Conservation (phyloP, 1,140 invertebrate species). For the Cherax destructor region DNA sequence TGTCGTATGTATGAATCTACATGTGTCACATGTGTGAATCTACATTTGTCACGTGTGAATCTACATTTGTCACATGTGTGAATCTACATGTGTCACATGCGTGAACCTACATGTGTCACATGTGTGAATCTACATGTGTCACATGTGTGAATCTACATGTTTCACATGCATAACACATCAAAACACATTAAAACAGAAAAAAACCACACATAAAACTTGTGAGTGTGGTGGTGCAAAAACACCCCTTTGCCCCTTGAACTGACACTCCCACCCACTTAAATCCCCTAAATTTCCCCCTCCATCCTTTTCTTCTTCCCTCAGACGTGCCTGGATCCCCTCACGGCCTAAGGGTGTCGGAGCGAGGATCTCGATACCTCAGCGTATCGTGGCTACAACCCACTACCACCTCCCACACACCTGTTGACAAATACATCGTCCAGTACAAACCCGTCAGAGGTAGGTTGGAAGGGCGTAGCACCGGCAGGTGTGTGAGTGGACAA, state of each 20-base stretch:
- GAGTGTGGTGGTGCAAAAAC: neutral
- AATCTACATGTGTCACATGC: too few relatives aligned
- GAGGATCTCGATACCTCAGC: conserved; percentile 39
- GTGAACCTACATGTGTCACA: too few relatives aligned
- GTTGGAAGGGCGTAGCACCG: neutral
- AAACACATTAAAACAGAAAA: too few relatives aligned
- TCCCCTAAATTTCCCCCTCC: neutral
- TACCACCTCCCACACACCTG: conserved; percentile 43
- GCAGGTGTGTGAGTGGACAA: neutral
- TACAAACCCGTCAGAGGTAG: conserved; percentile 37
- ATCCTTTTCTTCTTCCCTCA: neutral
- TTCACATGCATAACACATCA: too few relatives aligned
- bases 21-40: too few relatives aligned
- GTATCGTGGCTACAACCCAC: conserved; percentile 47
- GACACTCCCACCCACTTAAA: neutral
- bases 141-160: too few relatives aligned
- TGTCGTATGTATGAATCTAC: too few relatives aligned
- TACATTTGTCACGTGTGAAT: too few relatives aligned
- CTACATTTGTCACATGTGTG: too few relatives aligned
- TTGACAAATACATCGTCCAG: conserved; percentile 49
- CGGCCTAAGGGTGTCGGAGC: conserved; percentile 40
- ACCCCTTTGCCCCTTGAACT: neutral
- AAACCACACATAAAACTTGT: too few relatives aligned
- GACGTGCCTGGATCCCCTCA: conserved; percentile 55
- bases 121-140: too few relatives aligned